Conservation (phyloP, 2,113 vertebrate species). For the Gymnogyps californianus region DNA sequence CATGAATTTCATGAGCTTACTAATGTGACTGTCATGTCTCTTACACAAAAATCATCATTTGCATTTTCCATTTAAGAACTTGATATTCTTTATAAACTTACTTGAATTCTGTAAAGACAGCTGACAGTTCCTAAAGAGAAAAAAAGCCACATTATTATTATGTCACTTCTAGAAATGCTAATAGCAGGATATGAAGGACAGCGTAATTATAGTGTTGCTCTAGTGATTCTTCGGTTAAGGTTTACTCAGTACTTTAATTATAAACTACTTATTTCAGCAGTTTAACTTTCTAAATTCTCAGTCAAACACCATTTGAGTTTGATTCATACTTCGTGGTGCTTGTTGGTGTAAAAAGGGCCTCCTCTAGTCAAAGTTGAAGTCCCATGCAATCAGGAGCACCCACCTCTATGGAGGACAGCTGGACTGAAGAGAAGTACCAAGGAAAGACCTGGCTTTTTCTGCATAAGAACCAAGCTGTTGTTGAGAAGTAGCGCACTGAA, state of each 20-base stretch:
- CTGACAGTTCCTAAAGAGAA: conserved; percentile 46
- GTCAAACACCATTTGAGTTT: background rate
- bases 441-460: background rate
- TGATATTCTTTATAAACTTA: conserved; percentile 38
- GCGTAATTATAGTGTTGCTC: conserved; percentile 48
- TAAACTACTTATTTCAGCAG: conserved; percentile 50
- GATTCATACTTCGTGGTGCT: background rate
- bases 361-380: background rate
- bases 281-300: conserved; percentile 39
- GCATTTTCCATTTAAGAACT: conserved; percentile 50
- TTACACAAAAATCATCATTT: conserved; percentile 20
- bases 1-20: background rate
- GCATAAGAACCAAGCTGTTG: background rate
- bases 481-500: background rate
- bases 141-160: conserved; percentile 28
- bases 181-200: conserved; percentile 59
- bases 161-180: conserved; percentile 62
- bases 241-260: conserved; percentile 59
- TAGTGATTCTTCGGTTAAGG: conserved; percentile 21
- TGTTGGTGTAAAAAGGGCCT: background rate
- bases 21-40: background rate
- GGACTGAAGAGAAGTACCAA: background rate
- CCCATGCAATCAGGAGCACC: background rate
- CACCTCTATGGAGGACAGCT: background rate
- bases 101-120: conserved; percentile 42